Evolutionary conservation across 2,797 vertebrate genomes (phyloP).

Genomic region (Notoglanidium macrostoma): DNA sequence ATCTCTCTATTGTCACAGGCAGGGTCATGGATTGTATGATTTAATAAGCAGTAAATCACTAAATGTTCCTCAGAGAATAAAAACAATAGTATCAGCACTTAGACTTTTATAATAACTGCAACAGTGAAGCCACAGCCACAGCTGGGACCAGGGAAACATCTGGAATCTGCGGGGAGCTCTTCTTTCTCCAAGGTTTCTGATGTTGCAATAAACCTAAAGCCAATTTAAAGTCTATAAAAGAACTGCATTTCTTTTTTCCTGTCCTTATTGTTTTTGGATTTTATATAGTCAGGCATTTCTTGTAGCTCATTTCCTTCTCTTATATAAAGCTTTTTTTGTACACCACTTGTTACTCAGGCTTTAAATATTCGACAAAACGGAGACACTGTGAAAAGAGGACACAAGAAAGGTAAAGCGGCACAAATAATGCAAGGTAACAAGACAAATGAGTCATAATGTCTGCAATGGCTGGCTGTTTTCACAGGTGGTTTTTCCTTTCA

Average conservation of each 20-base stretch:
- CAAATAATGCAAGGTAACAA: constrained; percentile 11
- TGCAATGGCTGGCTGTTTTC: constrained; percentile 12
- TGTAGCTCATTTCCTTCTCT: constrained; percentile 3
- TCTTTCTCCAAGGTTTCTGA: constrained; percentile 3
- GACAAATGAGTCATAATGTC: constrained; percentile 17
- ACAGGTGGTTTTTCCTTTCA: constrained; percentile 20
- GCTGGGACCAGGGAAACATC: constrained; percentile 38
- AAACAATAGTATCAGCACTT: constrained; percentile 20
- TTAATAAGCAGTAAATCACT: constrained; percentile 14
- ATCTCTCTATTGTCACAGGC: background rate
- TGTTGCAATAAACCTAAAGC: constrained; percentile 22
- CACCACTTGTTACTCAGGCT: background rate
- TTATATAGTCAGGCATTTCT: constrained; percentile 6
- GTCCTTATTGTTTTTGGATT: constrained; percentile 1
- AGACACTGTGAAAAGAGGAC: background rate
- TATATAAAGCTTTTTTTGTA: background rate
- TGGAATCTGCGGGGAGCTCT: constrained; percentile 31
- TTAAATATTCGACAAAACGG: constrained; percentile 21
- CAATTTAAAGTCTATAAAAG: constrained; percentile 28
- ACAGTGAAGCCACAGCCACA: constrained; percentile 2
- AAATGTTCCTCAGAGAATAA: constrained; percentile 8
- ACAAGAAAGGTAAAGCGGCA: background rate
- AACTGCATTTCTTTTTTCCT: constrained; percentile 15
- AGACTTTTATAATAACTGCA: constrained; percentile 26
- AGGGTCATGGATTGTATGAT: background rate